These are phyloP conservation scores for Meloe dianella DNA, from an alignment of 2,888 invertebrate species.

Conservation along the genomic window DNA sequence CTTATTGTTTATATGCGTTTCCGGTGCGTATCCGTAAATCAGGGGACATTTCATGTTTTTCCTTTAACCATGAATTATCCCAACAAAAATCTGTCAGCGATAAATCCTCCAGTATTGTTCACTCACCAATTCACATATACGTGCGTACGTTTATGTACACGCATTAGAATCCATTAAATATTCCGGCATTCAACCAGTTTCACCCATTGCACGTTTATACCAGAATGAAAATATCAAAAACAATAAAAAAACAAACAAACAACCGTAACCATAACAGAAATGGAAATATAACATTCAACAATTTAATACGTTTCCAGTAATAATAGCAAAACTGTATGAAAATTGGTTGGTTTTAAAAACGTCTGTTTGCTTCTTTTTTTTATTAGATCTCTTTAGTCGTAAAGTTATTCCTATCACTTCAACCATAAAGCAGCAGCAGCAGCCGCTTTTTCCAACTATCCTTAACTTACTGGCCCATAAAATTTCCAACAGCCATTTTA, in stretches of 20 bases:
- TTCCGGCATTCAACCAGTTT: neutral
- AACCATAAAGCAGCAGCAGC: neutral
- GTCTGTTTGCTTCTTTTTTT: neutral
- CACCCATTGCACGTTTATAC: neutral
- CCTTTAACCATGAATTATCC: neutral
- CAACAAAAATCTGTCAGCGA: slow-evolving; percentile 5
- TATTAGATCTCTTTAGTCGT: neutral
- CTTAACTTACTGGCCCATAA: neutral
- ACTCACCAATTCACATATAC: neutral
- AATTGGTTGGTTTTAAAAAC: neutral
- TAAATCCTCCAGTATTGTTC: neutral
- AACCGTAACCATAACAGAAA: neutral
- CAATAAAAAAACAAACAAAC: neutral
- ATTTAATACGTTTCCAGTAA: neutral
- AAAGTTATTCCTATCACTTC: neutral
- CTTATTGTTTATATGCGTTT: neutral
- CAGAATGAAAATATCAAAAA: neutral
- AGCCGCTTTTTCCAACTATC: neutral
- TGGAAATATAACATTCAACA: neutral
- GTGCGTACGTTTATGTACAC: neutral
- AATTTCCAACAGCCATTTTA: neutral
- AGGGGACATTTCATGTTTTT: neutral
- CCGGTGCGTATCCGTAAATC: neutral
- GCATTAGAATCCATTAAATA: slow-evolving; percentile 9
- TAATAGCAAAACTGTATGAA: neutral